Evolutionary conservation across 2,113 vertebrate genomes (phyloP).

Genomic region (Euleptes europaea): DNA sequence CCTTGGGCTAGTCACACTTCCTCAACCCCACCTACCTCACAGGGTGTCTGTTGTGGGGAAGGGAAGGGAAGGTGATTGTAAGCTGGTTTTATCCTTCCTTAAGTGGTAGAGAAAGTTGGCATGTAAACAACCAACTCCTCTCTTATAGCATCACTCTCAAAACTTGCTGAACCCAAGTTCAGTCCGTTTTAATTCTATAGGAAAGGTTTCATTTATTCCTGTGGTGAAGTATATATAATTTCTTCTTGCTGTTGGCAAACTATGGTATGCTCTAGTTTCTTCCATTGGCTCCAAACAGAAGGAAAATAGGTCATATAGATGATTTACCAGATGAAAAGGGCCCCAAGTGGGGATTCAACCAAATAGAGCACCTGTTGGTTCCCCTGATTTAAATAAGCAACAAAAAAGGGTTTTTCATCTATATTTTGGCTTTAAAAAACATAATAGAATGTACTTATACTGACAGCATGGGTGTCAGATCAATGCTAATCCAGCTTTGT

Average conservation of each 20-base stretch:
- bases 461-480: neutral
- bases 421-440: neutral
- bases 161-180: neutral
- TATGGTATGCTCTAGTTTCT: neutral
- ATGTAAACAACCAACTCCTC: no score
- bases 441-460: neutral
- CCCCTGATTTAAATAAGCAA: neutral
- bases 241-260: neutral
- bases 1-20: no score
- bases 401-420: neutral
- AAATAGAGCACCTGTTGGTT: neutral
- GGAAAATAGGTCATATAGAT: no score
- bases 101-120: no score
- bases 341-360: neutral
- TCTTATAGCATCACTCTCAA: neutral
- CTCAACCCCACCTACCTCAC: no score
- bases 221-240: neutral
- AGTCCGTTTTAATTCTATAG: neutral
- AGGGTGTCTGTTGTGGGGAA: no score
- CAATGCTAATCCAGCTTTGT: neutral
- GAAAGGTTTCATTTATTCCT: neutral
- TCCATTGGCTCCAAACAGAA: neutral
- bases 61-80: no score
- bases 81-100: no score
- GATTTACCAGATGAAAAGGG: no score